These are phyloP conservation scores for Phragmatobia fuliginosa DNA, from an alignment of 2,888 invertebrate genomes.

Conservation along the genomic window DNA sequence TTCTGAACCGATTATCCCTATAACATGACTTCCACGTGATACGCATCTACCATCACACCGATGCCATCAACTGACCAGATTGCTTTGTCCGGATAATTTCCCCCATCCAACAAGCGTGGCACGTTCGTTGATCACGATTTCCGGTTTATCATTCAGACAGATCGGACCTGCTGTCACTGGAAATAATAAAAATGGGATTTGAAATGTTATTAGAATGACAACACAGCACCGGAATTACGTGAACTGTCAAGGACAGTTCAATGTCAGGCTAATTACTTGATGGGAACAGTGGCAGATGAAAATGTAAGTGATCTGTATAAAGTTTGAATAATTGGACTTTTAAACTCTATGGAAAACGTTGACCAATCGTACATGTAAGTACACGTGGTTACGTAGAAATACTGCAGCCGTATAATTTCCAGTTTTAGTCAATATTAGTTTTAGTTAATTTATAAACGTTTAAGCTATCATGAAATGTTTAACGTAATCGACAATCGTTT, in stretches of 20 bases:
- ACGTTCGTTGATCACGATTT: constrained; percentile 87
- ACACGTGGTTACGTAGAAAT: no score
- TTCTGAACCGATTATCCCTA: constrained; percentile 45
- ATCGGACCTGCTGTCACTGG: constrained; percentile 92
- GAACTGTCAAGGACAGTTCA: constrained; percentile 38
- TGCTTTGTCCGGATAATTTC: constrained; percentile 87
- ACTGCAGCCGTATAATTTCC: background rate
- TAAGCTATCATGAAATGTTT: no score
- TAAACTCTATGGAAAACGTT: background rate
- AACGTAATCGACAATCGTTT: no score
- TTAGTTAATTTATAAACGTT: no score
- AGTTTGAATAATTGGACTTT: background rate
- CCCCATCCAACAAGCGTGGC: constrained; percentile 91
- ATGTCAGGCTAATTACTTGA: constrained; percentile 24
- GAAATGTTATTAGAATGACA: constrained; percentile 37
- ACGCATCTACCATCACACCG: constrained; percentile 26
- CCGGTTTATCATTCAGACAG: constrained; percentile 91
- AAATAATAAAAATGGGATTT: constrained; percentile 51
- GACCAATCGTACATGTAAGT: background rate
- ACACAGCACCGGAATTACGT: constrained; percentile 29
- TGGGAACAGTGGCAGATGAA: background rate
- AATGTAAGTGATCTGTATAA: background rate
- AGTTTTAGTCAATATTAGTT: no score
- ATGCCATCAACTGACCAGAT: constrained; percentile 70
- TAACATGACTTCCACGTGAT: constrained; percentile 32